Base-by-base conservation (phyloP, 2,797 vertebrate species). In the Anguilla marmorata region DNA sequence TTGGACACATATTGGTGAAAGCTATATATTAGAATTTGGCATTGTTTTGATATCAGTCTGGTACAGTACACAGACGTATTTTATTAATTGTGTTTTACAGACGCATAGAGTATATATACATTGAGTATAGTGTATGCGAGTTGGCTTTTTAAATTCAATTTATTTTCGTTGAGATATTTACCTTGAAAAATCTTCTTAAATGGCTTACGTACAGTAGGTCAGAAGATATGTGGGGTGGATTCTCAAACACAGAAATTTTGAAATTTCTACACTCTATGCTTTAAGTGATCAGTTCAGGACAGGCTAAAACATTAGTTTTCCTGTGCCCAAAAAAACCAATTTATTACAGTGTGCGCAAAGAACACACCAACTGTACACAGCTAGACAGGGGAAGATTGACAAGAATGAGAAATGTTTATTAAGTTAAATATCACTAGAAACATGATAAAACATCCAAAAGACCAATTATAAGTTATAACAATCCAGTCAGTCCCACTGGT, bases 381-480 rank as follows among this genome's bases (percentile, higher is more conserved):
- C 79, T 50, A n/a, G 45, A 48, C 19, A 19, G 37, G 45, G 79
- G 79, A 82, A n/a, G 41, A 82, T 82, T 82, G 79, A 48, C 79
- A 82, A 82, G 79, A 82, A 80, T 87, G 37, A 86, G 58, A 88
- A 84, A 89, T 76, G 60, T 91, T 89, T 88, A 90, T 90, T 89
- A 86, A 54, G 79, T 69, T 21, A 86, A 90, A 89, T 87, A 88
- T 87, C 86, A 90, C 87, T 86, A 88, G 66, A 89, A 90, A 89
- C 72, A 85, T 86, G 27, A 85, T 87, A 58, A 58, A 41, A 84
- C 86, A 85, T 58, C 69, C 85, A 87, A 87, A 74, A 86, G 66
- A 88, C 87, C 82, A 74, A 72, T 41, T 82, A 74, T 88, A 88
- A 76, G 83, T 88, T 88, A 85, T 48, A 86, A 21, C 87, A 86